Evolutionary conservation across 2,113 vertebrate genomes (phyloP), one percentile per base, ranked within the genome.

Genomic region (Brienomyrus brachyistius): DNA sequence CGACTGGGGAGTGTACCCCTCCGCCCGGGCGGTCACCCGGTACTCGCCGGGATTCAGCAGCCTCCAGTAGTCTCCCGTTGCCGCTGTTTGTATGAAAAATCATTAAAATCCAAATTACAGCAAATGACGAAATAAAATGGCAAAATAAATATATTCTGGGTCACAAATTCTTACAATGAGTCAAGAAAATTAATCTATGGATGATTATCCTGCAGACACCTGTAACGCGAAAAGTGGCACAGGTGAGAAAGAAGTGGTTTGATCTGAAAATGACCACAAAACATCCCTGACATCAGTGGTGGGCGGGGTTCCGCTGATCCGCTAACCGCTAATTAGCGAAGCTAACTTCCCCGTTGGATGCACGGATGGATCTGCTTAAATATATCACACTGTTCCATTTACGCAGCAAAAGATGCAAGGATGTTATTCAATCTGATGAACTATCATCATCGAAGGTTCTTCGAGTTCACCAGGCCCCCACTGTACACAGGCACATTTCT

Each of bases 21-120:
- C 96, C 0, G 97, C 97, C 0, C 91, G 95, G 0, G 92, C 98
- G 0, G 93, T 97, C 85, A 99, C 96, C 0, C 95, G 95, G 92
- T 99, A 99, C 89, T 99, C 98, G 0, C 98, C 98, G 0, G 98
- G 98, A 91, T 99, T 99, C 92, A 99, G 94, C 93, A 99, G 96
- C 47, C 98, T 97, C 97, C 97, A 99, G 92, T 96, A 99, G 83
- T 99, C 98, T 0, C 98, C 98, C 0, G 95, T 94, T 0, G 93
- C 89, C 15, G 95, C 98, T 99, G 87, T 27, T 45, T 23, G 40
- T 84, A 31, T 74, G 11, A 7, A 43, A 7, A 70, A 40, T 27
- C 35, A 83, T 83, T 48, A 48, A 23, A 47, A 13, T 47, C 10
- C 40, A 84, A 48, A 48, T n/a, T 23, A 84, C 17, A 11, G 19